Base-by-base conservation (phyloP, 53 echinoderm and acorn worm species). In the Astropecten irregularis region DNA sequence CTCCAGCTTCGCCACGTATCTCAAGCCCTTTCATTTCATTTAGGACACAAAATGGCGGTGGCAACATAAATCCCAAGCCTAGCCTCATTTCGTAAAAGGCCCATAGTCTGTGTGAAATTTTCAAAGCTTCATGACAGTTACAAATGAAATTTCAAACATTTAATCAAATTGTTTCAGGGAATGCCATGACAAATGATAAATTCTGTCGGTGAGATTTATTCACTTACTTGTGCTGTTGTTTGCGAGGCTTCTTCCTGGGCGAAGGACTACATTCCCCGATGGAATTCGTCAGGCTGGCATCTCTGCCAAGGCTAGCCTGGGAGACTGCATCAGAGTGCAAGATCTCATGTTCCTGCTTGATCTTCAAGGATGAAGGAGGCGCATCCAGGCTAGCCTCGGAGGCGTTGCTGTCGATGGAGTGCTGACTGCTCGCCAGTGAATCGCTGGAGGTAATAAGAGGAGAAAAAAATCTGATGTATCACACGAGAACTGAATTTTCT, bases 211-310 rank as follows among this genome's bases (percentile, higher is more conserved):
- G n/a, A n/a, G n/a, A n/a, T n/a, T n/a, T n/a, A n/a, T n/a, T n/a
- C n/a, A 85, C 92, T 90, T 66, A 97, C 97, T 87, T 88, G 84
- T 94, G 97, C 50, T 90, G 90, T 83, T 97, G 97, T 68, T 97
- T 97, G 71, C 97, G 73, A 15, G 91, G 97, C 66, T 94, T 94
- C 84, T 94, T 97, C 52, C 94, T 84, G 15, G 97, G 97, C 49
- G 94, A 97, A 7, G 97, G 93, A 11, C 92, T 92, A 1, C 89
- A 88, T 48, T 90, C 92, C 55, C 86, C 92, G 49, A 58, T 49
- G 0, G 68, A 68, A 59, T 84, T 68, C 10, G 81, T 49, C 64
- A 82, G 66, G 27, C 73, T 71, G 32, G 77, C 15, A 20, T 73
- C 88, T n/a, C 84, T 64, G 20, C 54, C 60, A 42, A 73, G 69